phyloP scores from a whole-genome alignment of 2,113 vertebrate species.

The Centropus bengalensis region DNA sequence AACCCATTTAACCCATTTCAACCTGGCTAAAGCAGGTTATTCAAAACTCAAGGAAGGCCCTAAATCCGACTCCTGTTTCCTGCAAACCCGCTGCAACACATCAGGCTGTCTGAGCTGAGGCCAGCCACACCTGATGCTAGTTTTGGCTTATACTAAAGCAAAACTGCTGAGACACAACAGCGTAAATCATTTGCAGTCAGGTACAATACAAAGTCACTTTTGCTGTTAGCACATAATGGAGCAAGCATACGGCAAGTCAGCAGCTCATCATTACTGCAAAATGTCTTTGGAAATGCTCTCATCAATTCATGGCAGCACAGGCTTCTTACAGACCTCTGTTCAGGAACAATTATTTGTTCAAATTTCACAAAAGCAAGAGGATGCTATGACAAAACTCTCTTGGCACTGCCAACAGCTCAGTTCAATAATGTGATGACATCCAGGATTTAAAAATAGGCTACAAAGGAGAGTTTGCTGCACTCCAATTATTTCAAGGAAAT shows the following conservation, averaged over 20 bases:
- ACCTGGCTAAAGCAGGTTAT: neutral
- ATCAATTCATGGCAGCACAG: constrained; percentile 35
- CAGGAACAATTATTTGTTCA: constrained; percentile 70
- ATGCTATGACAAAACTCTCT: constrained; percentile 67
- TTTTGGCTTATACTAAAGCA: neutral
- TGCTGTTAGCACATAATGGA: constrained; percentile 6
- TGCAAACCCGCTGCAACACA: neutral
- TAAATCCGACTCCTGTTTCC: neutral
- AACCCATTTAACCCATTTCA: neutral
- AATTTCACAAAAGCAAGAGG: constrained; percentile 68
- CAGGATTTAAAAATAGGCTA: constrained; percentile 61
- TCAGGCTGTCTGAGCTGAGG: neutral
- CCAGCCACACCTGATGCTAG: neutral
- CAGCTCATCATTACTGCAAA: constrained; percentile 59
- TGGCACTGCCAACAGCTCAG: constrained; percentile 43
- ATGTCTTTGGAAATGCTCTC: constrained; percentile 57
- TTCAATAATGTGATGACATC: constrained; percentile 70
- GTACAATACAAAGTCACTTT: constrained; percentile 38
- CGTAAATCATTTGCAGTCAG: neutral
- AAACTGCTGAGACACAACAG: neutral
- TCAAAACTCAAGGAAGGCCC: neutral
- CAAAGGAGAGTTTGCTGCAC: constrained; percentile 22
- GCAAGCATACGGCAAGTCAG: neutral
- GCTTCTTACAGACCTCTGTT: constrained; percentile 64
- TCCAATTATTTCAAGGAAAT: neutral